Percentiles rank a stretch among this genome's conserved stretches.
Evolutionary conservation across 2,888 invertebrate genomes (phyloP).

Genomic region (Eledona agricola): DNA sequence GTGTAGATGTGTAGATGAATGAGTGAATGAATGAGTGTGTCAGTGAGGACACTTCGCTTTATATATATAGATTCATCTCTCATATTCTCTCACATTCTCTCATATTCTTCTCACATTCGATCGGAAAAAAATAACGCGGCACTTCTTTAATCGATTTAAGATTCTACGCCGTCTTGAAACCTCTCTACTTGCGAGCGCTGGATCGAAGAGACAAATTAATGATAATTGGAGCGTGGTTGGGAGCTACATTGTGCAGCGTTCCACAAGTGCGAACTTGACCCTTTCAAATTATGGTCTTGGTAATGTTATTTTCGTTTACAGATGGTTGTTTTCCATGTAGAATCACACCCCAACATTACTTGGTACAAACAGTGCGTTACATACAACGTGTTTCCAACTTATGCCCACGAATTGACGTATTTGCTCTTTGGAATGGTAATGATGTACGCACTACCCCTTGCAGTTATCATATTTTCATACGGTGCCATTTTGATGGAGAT

Average conservation of each 20-base stretch:
- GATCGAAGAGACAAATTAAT: constrained; percentile 80
- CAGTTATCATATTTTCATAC: constrained; percentile 88
- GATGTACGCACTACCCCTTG: constrained; percentile 87
- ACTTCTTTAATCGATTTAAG: constrained; percentile 60
- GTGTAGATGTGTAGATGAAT: too few species aligned
- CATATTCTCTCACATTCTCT: too few species aligned
- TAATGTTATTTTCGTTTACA: constrained; percentile 53
- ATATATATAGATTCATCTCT: too few species aligned
- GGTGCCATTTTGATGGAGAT: constrained; percentile 88
- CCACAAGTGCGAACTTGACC: constrained; percentile 78
- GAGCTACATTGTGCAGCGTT: constrained; percentile 80
- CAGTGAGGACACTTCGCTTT: too few species aligned
- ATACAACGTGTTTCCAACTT: constrained; percentile 79
- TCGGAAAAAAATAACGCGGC: too few species aligned
- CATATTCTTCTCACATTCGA: too few species aligned
- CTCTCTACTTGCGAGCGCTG: constrained; percentile 76
- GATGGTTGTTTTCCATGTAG: constrained; percentile 86
- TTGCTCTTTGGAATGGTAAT: constrained; percentile 83
- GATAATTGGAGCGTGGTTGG: constrained; percentile 82
- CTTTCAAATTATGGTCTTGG: background rate
- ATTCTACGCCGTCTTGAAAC: constrained; percentile 86
- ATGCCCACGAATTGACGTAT: constrained; percentile 80
- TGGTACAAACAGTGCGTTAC: constrained; percentile 94
- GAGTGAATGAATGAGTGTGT: too few species aligned
- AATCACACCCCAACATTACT: constrained; percentile 80